A percentile compares a stretch with the other conserved stretches of the same genome.
phyloP scores from a whole-genome alignment of 2,797 vertebrate species.

The Amblyraja radiata region DNA sequence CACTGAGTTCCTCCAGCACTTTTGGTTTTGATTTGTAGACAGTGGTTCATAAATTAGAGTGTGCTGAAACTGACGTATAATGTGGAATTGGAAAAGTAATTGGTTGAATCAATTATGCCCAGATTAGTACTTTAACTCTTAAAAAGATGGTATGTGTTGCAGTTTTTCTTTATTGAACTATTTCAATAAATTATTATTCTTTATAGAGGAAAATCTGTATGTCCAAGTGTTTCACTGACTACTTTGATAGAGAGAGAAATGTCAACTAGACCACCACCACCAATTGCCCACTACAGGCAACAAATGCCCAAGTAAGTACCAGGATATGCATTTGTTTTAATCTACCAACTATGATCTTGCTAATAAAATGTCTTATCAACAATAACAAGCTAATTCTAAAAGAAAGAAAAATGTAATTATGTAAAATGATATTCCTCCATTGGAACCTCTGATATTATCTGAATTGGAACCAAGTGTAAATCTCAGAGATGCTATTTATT shows the following conservation, averaged over 20 bases:
- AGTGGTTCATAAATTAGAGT: neutral
- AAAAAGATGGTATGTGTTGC: no score
- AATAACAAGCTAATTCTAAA: neutral
- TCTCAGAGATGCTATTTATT: neutral
- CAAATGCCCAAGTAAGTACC: constrained; percentile 76
- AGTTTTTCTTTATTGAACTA: neutral
- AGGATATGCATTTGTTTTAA: neutral
- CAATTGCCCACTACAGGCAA: constrained; percentile 83
- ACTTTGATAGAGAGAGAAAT: constrained; percentile 79
- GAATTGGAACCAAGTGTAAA: neutral
- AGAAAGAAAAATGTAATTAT: neutral
- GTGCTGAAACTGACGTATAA: neutral
- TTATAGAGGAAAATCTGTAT: constrained; percentile 75
- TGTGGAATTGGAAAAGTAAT: neutral
- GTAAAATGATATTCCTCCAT: neutral
- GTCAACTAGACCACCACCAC: constrained; percentile 71
- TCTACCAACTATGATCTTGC: neutral
- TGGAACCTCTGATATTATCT: neutral
- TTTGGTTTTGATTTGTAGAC: neutral
- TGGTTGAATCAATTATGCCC: neutral
- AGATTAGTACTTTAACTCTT: neutral
- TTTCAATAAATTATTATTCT: constrained; percentile 44
- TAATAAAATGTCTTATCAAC: neutral
- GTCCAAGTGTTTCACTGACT: constrained; percentile 73
- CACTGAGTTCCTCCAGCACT: no score